phyloP scores from a whole-genome alignment of 2,888 invertebrate species.

The Tuta absoluta region DNA sequence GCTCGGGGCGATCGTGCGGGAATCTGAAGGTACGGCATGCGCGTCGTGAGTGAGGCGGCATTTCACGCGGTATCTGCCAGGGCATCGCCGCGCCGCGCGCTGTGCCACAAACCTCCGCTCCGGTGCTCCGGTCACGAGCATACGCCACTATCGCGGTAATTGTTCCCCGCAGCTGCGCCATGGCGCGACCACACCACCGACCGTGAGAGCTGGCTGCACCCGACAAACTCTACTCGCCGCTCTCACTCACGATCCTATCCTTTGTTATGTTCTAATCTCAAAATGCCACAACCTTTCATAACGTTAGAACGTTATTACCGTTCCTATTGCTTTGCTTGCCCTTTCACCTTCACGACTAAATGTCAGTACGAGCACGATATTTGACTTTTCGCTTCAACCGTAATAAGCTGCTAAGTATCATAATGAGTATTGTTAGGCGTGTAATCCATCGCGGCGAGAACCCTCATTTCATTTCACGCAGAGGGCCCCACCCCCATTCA shows the following conservation, averaged over 20 bases:
- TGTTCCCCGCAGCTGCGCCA: conserved; percentile 73
- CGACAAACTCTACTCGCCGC: conserved; percentile 35
- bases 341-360: conserved; percentile 52
- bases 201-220: conserved; percentile 52
- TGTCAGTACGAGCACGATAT: conserved; percentile 47
- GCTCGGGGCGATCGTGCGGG: conserved; percentile 64
- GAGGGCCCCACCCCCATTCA: conserved; percentile 60
- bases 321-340: conserved; percentile 39
- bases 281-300: conserved; percentile 32
- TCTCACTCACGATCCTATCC: conserved; percentile 37
- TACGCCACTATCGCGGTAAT: conserved; percentile 72
- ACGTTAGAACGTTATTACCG: conserved; percentile 24
- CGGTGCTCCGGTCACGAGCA: conserved; percentile 66
- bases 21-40: conserved; percentile 61
- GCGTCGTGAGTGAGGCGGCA: conserved; percentile 77
- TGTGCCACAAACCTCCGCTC: conserved; percentile 66
- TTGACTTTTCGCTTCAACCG: conserved; percentile 63
- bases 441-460: conserved; percentile 63
- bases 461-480: conserved; percentile 51
- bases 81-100: conserved; percentile 53
- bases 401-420: conserved; percentile 69
- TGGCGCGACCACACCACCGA: conserved; percentile 45
- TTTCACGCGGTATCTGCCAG: conserved; percentile 74
- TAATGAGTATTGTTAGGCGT: conserved; percentile 65
- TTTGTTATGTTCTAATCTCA: conserved; percentile 32